phyloP scores from a whole-genome alignment of 2,113 vertebrate genomes.

The Lutjanus erythropterus region DNA sequence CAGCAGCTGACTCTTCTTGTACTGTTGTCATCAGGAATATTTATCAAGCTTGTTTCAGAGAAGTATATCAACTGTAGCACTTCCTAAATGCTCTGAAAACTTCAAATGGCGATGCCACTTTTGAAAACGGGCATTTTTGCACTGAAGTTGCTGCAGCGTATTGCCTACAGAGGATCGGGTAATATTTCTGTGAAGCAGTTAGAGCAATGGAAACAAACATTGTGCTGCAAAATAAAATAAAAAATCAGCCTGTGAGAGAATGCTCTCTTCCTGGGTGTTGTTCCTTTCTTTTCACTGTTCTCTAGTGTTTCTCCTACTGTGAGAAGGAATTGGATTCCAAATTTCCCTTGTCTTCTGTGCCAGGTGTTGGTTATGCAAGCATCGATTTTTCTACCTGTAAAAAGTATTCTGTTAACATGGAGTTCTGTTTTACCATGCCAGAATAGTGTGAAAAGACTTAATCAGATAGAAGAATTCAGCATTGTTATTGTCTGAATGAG shows the following conservation, averaged over 20 bases:
- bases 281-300: neutral
- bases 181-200: neutral
- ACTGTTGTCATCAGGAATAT: neutral
- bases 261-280: neutral
- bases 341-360: neutral
- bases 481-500: neutral
- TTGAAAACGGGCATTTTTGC: too few relatives aligned
- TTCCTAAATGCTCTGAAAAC: too few relatives aligned
- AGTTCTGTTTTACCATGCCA: neutral
- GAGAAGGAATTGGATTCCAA: neutral
- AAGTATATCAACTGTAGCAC: too few relatives aligned
- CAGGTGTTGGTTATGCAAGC: neutral
- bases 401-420: neutral
- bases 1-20: neutral
- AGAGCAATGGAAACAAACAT: neutral
- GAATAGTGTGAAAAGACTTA: neutral
- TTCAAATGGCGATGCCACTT: too few relatives aligned
- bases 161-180: neutral
- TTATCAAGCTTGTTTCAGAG: neutral
- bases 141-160: neutral
- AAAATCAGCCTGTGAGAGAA: neutral
- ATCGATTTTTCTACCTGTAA: neutral
- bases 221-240: neutral
- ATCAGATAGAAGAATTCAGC: neutral
- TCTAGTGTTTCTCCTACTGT: neutral